Conservation (phyloP, 2,888 invertebrate genomes). For the Chelonus formosanus region DNA sequence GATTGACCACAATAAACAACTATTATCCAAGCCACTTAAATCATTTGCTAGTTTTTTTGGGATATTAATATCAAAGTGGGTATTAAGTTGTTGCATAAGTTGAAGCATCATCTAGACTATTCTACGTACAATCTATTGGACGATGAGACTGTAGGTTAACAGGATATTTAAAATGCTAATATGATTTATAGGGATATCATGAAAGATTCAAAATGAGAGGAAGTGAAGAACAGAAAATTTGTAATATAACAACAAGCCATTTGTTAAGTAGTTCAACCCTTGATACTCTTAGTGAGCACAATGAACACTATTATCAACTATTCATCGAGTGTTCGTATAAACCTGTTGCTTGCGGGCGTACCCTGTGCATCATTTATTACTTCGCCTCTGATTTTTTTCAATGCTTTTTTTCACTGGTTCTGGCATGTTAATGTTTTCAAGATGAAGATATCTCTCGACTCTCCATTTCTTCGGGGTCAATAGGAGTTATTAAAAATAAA, state of each 20-base stretch:
- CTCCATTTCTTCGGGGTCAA: background rate
- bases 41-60: too few species aligned
- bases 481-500: constrained; percentile 21
- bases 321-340: constrained; percentile 46
- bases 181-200: background rate
- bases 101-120: too few species aligned
- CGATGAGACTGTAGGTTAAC: too few species aligned
- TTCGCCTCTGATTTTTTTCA: background rate
- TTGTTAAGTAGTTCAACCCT: constrained; percentile 53
- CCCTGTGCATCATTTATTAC: constrained; percentile 9
- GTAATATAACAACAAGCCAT: constrained; percentile 58
- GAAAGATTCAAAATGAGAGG: constrained; percentile 25
- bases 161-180: too few species aligned
- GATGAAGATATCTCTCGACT: constrained; percentile 17
- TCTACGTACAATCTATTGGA: too few species aligned
- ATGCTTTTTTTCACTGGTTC: too few species aligned
- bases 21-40: too few species aligned
- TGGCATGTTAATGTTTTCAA: background rate
- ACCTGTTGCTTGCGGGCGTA: constrained; percentile 8
- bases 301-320: constrained; percentile 58
- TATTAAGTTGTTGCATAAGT: too few species aligned
- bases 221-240: constrained; percentile 35
- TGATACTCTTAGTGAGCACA: constrained; percentile 46
- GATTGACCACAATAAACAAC: too few species aligned
- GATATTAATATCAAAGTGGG: too few species aligned